Conservation (phyloP, 2,113 vertebrate species). For the Lampris megalopsis region DNA sequence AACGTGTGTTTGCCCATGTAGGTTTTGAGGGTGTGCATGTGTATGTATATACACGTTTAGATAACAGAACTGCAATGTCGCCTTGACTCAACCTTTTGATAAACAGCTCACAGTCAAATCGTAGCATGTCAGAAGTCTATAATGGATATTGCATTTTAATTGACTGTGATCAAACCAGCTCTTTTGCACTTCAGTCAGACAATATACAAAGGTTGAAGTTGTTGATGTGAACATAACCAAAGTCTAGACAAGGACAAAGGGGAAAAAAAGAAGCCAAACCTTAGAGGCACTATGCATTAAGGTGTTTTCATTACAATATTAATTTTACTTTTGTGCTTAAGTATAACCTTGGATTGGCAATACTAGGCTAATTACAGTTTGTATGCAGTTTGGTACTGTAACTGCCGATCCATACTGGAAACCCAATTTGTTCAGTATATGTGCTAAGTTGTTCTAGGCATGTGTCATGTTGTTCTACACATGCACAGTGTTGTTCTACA, state of each 20-base stretch:
- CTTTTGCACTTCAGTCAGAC: not conserved
- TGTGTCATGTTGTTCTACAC: too few species aligned
- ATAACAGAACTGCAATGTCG: not conserved
- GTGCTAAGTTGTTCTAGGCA: too few species aligned
- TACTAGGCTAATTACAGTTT: too few species aligned
- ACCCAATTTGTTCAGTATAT: too few species aligned
- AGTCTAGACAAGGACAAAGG: not conserved
- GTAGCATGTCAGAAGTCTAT: not conserved
- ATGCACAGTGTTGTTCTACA: too few species aligned
- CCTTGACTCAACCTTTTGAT: conserved; percentile 9
- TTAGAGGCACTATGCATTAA: too few species aligned
- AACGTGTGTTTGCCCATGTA: not conserved
- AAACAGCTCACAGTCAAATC: not conserved
- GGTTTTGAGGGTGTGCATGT: not conserved
- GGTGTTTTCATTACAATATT: too few species aligned
- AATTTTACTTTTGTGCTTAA: too few species aligned
- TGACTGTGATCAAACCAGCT: not conserved
- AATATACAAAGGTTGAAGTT: not conserved
- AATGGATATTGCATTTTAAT: conserved; percentile 2
- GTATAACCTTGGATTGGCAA: too few species aligned
- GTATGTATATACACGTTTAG: not conserved
- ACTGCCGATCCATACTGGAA: not conserved
- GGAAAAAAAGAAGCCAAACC: too few species aligned
- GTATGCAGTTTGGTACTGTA: conserved; percentile 12
- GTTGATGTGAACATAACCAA: not conserved